Evolutionary conservation across 2,113 vertebrate species (phyloP).

Genomic region (Melanotaenia duboulayi): DNA sequence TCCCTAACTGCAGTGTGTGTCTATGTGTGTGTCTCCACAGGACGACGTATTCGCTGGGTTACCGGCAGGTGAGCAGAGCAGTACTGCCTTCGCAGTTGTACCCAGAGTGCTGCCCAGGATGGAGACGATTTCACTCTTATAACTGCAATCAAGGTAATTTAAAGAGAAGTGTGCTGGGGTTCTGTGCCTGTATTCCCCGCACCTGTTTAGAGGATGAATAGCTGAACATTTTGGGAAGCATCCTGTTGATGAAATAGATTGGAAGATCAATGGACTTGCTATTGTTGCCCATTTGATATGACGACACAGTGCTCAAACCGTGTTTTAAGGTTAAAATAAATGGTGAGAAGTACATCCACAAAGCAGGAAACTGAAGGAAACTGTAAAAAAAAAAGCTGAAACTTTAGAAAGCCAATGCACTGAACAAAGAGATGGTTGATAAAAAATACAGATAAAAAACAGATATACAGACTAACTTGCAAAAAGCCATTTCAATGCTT

Average conservation of each 20-base stretch:
- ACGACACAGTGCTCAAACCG: too few relatives aligned
- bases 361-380: not conserved
- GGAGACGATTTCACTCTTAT: constrained; percentile 79
- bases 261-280: too few relatives aligned
- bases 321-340: too few relatives aligned
- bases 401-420: constrained; percentile 6
- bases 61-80: constrained; percentile 79
- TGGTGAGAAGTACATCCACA: not conserved
- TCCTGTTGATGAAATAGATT: too few relatives aligned
- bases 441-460: too few relatives aligned
- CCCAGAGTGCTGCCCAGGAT: constrained; percentile 90
- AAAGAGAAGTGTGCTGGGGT: not conserved
- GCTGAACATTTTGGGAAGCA: too few relatives aligned
- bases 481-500: not conserved
- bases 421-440: too few relatives aligned
- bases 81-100: constrained; percentile 34
- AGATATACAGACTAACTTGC: too few relatives aligned
- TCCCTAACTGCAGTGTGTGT: constrained; percentile 28
- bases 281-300: too few relatives aligned
- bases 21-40: constrained; percentile 70
- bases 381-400: not conserved
- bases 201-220: too few relatives aligned
- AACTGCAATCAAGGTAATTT: constrained; percentile 88
- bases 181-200: not conserved
- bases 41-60: constrained; percentile 88